Evolutionary conservation across 1,140 invertebrate species (phyloP), one percentile per base, ranked within the genome.

Genomic region (Telenomus remus): DNA sequence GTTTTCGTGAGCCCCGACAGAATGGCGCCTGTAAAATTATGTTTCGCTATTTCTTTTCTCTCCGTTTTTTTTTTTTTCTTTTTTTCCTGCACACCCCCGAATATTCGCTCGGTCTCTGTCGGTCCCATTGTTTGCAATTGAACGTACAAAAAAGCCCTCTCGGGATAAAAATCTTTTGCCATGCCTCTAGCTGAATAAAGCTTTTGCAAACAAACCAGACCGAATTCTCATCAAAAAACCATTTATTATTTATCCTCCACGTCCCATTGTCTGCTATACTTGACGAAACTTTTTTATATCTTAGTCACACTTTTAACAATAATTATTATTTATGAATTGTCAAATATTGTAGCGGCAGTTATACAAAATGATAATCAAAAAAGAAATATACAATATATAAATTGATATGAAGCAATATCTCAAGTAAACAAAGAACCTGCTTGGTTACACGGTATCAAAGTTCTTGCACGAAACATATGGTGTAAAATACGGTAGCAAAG

Each of bases 1-100:
- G 55, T 61, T 66, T 66, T 65, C 42, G 61, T 60, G 69, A 53
- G 19, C 56, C 60, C 76, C 75, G 76, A 37, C 82, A 74, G 78
- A 85, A 85, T 85, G 83, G 81, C 82, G 80, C 80, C 81, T 79
- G 79, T 66, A 76, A 81, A 83, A 84, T 80, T 79, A 70, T 77
- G 80, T 82, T 82, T 82, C 79, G 54, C 75, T 55, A 72, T 61
- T 57, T 71, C 64, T 65, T 60, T 53, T 42, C 44, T 46, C 35
- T 82, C 81, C 79, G 54, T 68, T 55, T 68, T 61, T 57, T 71
- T 72, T 65, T 60, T 53, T 42, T 51, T 46, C 35, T n/a, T n/a
- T n/a, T n/a, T n/a, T n/a, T n/a, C n/a, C n/a, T n/a, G n/a, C 37
- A 39, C 37, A 63, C 46, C 33, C 47, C 46, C 48, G 57, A 35